Conservation (phyloP, 2,113 vertebrate genomes). For the Calypte anna region DNA sequence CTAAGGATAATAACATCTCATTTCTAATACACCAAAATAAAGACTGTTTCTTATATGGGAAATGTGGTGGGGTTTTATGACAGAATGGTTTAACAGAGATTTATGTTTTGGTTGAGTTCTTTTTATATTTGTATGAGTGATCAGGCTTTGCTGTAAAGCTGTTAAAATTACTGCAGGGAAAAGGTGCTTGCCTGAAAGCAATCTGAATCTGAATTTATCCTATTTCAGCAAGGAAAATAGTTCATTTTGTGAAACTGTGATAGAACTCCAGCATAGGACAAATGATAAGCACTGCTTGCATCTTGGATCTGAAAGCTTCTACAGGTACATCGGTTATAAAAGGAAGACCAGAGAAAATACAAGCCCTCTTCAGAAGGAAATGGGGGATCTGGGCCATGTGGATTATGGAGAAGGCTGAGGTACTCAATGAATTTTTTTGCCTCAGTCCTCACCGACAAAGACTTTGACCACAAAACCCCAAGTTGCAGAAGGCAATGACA, state of each 20-base stretch:
- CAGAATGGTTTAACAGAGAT: background rate
- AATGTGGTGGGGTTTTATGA: background rate
- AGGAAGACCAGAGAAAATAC: too few species aligned
- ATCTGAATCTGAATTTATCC: background rate
- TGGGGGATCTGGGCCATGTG: too few species aligned
- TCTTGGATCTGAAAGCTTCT: background rate
- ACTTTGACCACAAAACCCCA: too few species aligned
- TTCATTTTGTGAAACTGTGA: background rate
- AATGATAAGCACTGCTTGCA: background rate
- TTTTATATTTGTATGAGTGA: background rate
- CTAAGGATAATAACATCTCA: background rate
- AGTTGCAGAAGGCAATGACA: too few species aligned
- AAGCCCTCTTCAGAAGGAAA: too few species aligned
- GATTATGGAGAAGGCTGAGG: too few species aligned
- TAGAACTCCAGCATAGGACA: background rate
- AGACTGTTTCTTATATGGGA: background rate
- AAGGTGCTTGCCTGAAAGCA: background rate
- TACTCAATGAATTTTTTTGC: too few species aligned
- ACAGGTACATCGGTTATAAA: too few species aligned
- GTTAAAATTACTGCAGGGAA: background rate
- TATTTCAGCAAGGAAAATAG: background rate
- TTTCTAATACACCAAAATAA: background rate
- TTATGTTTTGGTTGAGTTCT: background rate
- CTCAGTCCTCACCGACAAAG: too few species aligned
- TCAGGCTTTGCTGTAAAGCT: background rate